Conservation (phyloP, 2,797 vertebrate genomes). For the Thaleichthys pacificus region DNA sequence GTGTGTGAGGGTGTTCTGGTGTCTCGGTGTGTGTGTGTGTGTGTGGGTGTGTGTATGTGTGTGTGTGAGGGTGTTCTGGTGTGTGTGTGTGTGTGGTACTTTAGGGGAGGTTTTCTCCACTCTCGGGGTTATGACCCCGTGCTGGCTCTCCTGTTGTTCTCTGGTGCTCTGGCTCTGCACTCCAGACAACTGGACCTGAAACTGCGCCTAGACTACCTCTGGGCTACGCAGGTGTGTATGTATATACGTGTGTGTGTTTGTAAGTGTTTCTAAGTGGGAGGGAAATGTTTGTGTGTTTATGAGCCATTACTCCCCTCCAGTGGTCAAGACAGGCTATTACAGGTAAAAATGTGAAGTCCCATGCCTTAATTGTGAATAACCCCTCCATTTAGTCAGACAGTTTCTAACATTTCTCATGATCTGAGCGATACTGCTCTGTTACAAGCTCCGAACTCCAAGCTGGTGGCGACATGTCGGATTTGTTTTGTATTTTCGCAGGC, state of each 20-base stretch:
- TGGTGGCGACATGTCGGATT: not conserved
- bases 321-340: constrained; percentile 56
- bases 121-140: constrained; percentile 89
- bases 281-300: constrained; percentile 43
- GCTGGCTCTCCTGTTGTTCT: constrained; percentile 92
- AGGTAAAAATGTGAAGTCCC: constrained; percentile 6
- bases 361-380: not conserved
- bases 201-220: constrained; percentile 96
- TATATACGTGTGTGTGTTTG: not conserved
- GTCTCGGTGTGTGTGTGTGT: constrained; percentile 67
- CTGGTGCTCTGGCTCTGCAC: constrained; percentile 91
- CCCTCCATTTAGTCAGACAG: not conserved
- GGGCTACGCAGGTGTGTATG: constrained; percentile 87
- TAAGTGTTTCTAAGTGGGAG: constrained; percentile 21
- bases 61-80: not conserved
- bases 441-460: not conserved
- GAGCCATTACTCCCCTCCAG: constrained; percentile 67
- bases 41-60: constrained; percentile 12
- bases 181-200: constrained; percentile 97
- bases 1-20: constrained; percentile 54
- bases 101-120: constrained; percentile 81
- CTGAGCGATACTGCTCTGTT: not conserved
- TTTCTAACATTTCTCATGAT: not conserved
- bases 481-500: constrained; percentile 72
- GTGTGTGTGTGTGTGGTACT: not conserved